Conservation (phyloP, 2,888 invertebrate genomes). For the Steinernema hermaphroditum region DNA sequence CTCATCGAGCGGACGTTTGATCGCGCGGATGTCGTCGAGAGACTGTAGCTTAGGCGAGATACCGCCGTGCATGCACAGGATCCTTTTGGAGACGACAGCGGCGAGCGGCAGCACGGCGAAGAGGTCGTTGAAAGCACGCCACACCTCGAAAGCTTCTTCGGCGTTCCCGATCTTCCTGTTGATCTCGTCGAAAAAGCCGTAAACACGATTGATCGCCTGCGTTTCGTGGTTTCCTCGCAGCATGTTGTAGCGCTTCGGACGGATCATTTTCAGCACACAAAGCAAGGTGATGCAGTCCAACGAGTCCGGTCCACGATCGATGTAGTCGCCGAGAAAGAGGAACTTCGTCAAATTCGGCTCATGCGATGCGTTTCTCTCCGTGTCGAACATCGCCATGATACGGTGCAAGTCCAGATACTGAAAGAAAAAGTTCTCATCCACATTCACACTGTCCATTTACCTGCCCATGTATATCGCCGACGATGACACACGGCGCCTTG, state of each 20-base stretch:
- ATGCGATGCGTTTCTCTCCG: neutral
- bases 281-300: conserved; percentile 36
- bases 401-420: conserved; percentile 41
- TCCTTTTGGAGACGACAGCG: conserved; percentile 37
- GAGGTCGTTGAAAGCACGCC: conserved; percentile 42
- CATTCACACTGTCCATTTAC: conserved; percentile 8
- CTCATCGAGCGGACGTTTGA: conserved; percentile 40
- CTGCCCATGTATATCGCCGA: conserved; percentile 46
- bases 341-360: conserved; percentile 4
- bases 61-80: conserved; percentile 50
- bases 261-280: conserved; percentile 4
- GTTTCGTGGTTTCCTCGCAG: conserved; percentile 46
- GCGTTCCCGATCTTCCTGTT: conserved; percentile 35
- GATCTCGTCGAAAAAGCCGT: conserved; percentile 41
- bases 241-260: conserved; percentile 33
- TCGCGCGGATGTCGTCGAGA: conserved; percentile 42
- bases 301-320: conserved; percentile 39
- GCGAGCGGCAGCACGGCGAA: conserved; percentile 43
- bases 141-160: conserved; percentile 37
- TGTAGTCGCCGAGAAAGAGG: conserved; percentile 43
- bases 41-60: conserved; percentile 37
- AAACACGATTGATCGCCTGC: conserved; percentile 40
- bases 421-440: neutral
- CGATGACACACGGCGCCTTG: conserved; percentile 38
- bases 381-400: conserved; percentile 34